Conservation (phyloP, 2,113 vertebrate species). For the Oncorhynchus gorbuscha region DNA sequence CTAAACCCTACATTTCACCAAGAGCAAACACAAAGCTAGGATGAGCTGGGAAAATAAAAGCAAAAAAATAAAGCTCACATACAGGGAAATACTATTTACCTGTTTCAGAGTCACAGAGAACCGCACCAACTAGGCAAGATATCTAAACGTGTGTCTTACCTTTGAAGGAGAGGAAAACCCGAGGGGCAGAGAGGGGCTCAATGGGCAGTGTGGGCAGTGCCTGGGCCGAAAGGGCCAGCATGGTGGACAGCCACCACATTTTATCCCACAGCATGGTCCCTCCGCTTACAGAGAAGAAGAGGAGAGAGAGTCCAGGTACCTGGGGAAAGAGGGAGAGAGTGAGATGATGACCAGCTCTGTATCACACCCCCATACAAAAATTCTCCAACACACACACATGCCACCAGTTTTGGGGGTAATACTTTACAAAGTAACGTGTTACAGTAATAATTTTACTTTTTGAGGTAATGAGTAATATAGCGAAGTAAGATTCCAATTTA, state of each 20-base stretch:
- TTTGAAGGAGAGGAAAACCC: slow-evolving; percentile 81
- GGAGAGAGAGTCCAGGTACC: slow-evolving; percentile 51
- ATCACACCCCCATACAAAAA: neutral
- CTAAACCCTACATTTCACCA: neutral
- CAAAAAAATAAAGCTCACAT: neutral
- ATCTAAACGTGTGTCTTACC: slow-evolving; percentile 58
- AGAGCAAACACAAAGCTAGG: neutral
- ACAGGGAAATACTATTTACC: slow-evolving; percentile 16
- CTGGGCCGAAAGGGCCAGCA: slow-evolving; percentile 65
- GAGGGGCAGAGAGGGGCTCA: slow-evolving; percentile 71
- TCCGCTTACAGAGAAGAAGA: slow-evolving; percentile 52
- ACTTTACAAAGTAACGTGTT: neutral
- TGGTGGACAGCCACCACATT: slow-evolving; percentile 66
- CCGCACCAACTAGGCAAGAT: neutral
- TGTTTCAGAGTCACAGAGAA: slow-evolving; percentile 5
- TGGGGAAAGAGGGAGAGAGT: slow-evolving; percentile 24
- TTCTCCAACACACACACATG: neutral
- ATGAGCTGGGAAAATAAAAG: neutral
- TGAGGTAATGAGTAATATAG: no score
- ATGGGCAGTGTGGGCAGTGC: slow-evolving; percentile 50
- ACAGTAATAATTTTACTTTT: no score
- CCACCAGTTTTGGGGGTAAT: neutral
- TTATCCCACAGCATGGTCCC: slow-evolving; percentile 67
- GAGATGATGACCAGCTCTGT: neutral
- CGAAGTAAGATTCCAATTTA: no score